Base-by-base conservation (phyloP, 37 sponge, comb jelly and placozoan genomes). In the Ephydatia muelleri region DNA sequence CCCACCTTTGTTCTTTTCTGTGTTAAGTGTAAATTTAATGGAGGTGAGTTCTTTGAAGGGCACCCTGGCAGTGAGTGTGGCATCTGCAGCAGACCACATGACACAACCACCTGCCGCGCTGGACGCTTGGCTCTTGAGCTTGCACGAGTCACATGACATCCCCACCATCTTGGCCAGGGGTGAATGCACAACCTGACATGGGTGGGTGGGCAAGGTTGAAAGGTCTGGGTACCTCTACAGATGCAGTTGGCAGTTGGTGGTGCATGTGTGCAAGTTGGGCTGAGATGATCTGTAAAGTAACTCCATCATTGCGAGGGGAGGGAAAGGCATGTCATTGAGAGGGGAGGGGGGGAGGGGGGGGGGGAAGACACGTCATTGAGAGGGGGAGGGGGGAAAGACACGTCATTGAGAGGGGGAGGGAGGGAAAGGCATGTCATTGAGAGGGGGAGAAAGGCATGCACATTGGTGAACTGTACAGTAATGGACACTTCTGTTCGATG, bases 91-190 rank as follows among this genome's bases (percentile, higher is more conserved):
- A 9, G 38, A 35, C 86, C 82, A 86, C 49, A 90, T 27, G 23
- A 72, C 79, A 72, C 68, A 70, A 65, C 19, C n/a, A 25, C 91
- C 86, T 35, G 64, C 26, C 8, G 47, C 19, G n/a, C n/a, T 9
- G 21, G 26, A 86, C 31, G 83, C 82, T 5, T 75, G 75, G 32
- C 47, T 49, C 27, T 73, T 80, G 72, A 79, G 57, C 74, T 85
- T 85, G 22, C 11, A 35, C 49, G 83, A 77, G 64, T 91, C 91
- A 33, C 25, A 47, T 28, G 91, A 79, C 0, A 39, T 75, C 32
- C 91, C 91, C 25, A 88, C 47, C 1, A 88, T 32, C 89, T 88
- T 38, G 36, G 65, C 12, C 32, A 78, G 38, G 38, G 25, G 5
- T 6, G 32, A 5, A 28, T 11, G 34, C 5, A 13, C 5, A 34